Conservation (phyloP, 2,797 vertebrate species). For the Pseudochirops cupreus region DNA sequence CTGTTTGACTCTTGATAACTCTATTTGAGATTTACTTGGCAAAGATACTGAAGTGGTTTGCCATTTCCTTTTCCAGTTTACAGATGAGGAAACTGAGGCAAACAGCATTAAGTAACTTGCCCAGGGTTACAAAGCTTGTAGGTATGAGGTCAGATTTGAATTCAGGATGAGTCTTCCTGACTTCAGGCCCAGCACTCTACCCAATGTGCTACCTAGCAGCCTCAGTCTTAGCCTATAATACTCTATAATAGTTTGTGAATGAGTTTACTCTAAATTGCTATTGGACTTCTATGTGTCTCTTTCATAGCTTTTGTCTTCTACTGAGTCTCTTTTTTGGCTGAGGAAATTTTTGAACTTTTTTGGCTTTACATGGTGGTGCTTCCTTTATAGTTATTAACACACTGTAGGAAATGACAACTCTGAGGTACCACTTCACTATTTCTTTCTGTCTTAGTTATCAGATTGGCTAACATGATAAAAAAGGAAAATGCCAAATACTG, state of each 20-base stretch:
- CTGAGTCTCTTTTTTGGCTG: not conserved
- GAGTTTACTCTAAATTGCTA: not conserved
- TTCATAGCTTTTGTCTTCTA: too few relatives aligned
- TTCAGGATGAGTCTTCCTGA: too few relatives aligned
- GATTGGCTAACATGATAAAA: not conserved
- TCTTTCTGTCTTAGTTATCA: not conserved
- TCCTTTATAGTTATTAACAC: not conserved
- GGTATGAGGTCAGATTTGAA: too few relatives aligned
- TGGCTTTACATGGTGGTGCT: not conserved
- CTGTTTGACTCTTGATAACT: not conserved
- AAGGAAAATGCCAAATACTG: not conserved
- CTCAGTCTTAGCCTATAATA: not conserved
- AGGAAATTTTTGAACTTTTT: not conserved
- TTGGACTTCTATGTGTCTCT: not conserved
- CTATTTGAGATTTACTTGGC: not conserved
- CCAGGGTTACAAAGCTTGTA: too few relatives aligned
- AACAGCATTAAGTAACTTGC: too few relatives aligned
- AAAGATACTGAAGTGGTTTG: not conserved
- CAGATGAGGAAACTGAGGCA: not conserved
- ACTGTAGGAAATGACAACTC: not conserved
- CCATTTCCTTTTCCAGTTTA: not conserved
- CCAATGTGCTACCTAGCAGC: too few relatives aligned
- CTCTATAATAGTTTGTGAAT: not conserved
- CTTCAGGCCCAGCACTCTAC: too few relatives aligned
- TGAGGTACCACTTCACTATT: not conserved